Evolutionary conservation across 2,888 invertebrate species (phyloP).

Genomic region (Tortricodes alternella): DNA sequence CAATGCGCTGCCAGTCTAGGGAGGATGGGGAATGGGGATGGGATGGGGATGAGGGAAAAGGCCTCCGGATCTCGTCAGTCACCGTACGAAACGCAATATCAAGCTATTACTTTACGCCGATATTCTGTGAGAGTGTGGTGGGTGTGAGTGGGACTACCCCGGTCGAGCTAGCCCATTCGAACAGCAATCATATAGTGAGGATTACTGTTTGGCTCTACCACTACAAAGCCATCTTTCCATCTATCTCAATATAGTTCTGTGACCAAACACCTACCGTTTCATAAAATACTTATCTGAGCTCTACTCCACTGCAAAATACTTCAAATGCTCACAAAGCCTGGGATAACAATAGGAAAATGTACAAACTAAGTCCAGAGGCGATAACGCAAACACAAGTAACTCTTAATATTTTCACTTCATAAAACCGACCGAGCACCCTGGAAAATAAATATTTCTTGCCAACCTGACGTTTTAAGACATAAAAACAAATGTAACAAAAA

Average conservation of each 20-base stretch:
- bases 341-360: conserved; percentile 1
- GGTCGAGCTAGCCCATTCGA: too few relatives aligned
- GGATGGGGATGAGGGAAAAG: too few relatives aligned
- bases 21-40: too few relatives aligned
- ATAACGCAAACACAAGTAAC: neutral
- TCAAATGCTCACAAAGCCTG: neutral
- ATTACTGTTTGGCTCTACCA: too few relatives aligned
- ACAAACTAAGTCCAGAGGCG: neutral
- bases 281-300: neutral
- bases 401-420: neutral
- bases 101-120: too few relatives aligned
- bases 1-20: too few relatives aligned
- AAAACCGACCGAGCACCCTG: neutral
- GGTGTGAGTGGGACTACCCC: too few relatives aligned
- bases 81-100: too few relatives aligned
- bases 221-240: neutral
- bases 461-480: neutral
- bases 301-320: neutral
- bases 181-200: too few relatives aligned
- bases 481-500: neutral
- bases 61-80: too few relatives aligned
- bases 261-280: neutral
- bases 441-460: neutral
- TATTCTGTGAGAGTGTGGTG: too few relatives aligned
- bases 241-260: neutral